phyloP scores from a whole-genome alignment of 37 sponge, comb jelly and placozoan genomes.

The Mnemiopsis leidyi region DNA sequence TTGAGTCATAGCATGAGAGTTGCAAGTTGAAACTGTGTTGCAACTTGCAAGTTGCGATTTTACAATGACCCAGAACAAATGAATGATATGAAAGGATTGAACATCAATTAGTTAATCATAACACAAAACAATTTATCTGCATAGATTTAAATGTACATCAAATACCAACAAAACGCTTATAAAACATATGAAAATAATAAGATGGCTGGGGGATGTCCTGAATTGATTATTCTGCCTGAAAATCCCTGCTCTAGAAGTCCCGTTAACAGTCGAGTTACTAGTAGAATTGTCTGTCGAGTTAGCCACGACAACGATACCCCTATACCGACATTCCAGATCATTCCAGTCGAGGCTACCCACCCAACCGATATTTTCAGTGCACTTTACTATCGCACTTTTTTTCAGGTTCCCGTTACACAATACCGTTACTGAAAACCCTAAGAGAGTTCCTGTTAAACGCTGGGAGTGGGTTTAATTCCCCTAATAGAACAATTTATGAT shows the following conservation, averaged over 20 bases:
- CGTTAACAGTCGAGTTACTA: not conserved
- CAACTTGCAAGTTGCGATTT: too few relatives aligned
- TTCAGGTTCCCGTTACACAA: not conserved
- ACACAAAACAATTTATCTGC: too few relatives aligned
- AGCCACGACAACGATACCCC: not conserved
- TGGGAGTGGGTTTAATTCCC: too few relatives aligned
- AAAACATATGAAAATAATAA: not conserved
- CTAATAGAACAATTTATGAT: too few relatives aligned
- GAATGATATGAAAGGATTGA: too few relatives aligned
- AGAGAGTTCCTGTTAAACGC: too few relatives aligned
- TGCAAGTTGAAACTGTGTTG: too few relatives aligned
- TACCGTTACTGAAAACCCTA: not conserved
- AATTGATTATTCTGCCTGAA: not conserved
- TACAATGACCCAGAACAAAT: too few relatives aligned
- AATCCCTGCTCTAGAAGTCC: not conserved
- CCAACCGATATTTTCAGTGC: not conserved
- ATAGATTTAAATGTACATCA: not conserved
- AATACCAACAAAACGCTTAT: not conserved
- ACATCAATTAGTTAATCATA: too few relatives aligned
- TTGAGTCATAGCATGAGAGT: too few relatives aligned
- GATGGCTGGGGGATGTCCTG: not conserved
- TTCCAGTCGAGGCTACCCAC: not conserved
- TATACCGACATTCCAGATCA: conserved; percentile 13
- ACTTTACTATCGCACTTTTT: not conserved
- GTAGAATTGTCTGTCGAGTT: not conserved